phyloP scores from a whole-genome alignment of 2,888 invertebrate genomes.

The Lasioglossum malachurum region DNA sequence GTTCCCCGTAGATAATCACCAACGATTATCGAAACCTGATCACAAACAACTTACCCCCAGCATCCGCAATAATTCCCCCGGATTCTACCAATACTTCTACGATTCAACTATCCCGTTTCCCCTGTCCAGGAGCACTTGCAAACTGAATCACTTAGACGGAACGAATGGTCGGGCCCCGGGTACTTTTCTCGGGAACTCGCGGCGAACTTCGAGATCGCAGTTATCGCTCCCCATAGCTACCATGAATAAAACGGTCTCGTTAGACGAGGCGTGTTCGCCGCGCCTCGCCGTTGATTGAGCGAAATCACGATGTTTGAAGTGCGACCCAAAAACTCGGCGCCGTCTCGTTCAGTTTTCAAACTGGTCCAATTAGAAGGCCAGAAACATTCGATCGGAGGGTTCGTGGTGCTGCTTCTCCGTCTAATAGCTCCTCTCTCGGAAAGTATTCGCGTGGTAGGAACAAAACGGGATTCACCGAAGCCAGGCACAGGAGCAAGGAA shows the following conservation, averaged over 20 bases:
- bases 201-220: background rate
- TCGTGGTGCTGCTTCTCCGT: background rate
- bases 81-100: background rate
- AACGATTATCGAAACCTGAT: background rate
- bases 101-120: background rate
- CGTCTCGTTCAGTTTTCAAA: slow-evolving; percentile 1
- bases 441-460: background rate
- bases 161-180: background rate
- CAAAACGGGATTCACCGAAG: background rate
- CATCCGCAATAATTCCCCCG: background rate
- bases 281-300: background rate
- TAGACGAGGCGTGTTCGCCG: background rate
- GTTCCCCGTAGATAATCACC: background rate
- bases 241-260: slow-evolving; percentile 11
- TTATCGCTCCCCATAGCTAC: background rate
- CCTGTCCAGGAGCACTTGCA: background rate
- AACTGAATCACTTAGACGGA: background rate
- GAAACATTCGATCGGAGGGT: slow-evolving; percentile 3
- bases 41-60: background rate
- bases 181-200: slow-evolving; percentile 3
- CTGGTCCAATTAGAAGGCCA: slow-evolving; percentile 9
- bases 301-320: slow-evolving; percentile 13
- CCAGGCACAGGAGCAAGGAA: background rate
- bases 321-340: slow-evolving; percentile 5
- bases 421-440: background rate